phyloP scores from a whole-genome alignment of 2,888 invertebrate species.

The Ormyrus rosae region DNA sequence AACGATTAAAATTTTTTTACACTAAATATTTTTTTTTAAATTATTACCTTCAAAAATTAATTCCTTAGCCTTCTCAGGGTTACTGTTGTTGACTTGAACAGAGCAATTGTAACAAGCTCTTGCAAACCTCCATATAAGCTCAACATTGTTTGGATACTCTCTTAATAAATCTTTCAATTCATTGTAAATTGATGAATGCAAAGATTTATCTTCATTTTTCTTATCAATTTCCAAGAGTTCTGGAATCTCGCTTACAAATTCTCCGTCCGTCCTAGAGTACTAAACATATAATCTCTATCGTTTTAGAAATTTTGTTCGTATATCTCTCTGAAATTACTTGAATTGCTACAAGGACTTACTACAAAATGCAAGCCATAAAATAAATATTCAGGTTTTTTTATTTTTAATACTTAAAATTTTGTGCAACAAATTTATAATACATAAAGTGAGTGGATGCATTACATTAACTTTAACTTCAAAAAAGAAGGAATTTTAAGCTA shows the following conservation, averaged over 20 bases:
- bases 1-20: background rate
- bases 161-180: slow-evolving; percentile 64
- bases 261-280: slow-evolving; percentile 70
- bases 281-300: slow-evolving; percentile 71
- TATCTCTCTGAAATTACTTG: slow-evolving; percentile 44
- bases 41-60: slow-evolving; percentile 67
- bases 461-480: slow-evolving; percentile 50
- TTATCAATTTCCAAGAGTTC: slow-evolving; percentile 64
- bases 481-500: slow-evolving; percentile 15
- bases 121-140: slow-evolving; percentile 71
- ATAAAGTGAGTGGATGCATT: too few species aligned
- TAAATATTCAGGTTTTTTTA: slow-evolving; percentile 6
- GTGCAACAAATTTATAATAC: background rate
- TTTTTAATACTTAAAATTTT: background rate
- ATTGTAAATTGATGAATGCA: slow-evolving; percentile 61
- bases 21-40: slow-evolving; percentile 7
- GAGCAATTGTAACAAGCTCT: slow-evolving; percentile 68
- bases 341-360: slow-evolving; percentile 40
- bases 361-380: slow-evolving; percentile 15
- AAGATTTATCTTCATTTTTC: slow-evolving; percentile 60
- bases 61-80: slow-evolving; percentile 59
- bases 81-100: slow-evolving; percentile 48
- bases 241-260: slow-evolving; percentile 63
- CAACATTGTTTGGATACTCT: slow-evolving; percentile 66
- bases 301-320: slow-evolving; percentile 55